Conservation (phyloP, 1,140 invertebrate species). For the Antheraea pernyi region DNA sequence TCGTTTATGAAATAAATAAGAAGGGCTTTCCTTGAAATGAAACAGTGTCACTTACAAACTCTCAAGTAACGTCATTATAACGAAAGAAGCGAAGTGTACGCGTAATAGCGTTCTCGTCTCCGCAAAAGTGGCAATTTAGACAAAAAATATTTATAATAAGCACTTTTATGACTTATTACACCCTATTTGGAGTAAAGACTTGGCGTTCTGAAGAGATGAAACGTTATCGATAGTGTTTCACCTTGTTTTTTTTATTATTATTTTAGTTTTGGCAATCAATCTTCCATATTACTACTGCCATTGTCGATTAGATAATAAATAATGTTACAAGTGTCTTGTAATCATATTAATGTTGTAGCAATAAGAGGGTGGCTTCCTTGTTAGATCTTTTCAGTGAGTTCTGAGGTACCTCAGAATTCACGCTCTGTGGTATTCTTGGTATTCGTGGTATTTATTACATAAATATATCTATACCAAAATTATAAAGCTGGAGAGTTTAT, state of each 20-base stretch:
- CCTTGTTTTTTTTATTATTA: background rate
- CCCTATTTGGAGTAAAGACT: background rate
- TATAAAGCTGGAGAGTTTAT: no score
- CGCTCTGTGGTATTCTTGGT: no score
- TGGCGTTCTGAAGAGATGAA: background rate
- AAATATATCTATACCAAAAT: no score
- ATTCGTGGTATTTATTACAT: no score
- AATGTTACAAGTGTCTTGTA: no score
- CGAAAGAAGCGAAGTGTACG: slow-evolving; percentile 22
- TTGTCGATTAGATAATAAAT: no score
- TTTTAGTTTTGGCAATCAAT: no score
- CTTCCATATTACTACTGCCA: no score
- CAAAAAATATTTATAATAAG: slow-evolving; percentile 19
- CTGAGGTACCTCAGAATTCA: no score
- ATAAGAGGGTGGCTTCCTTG: no score
- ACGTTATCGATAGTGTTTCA: background rate
- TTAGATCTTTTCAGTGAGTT: no score
- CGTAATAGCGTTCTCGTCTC: slow-evolving; percentile 24
- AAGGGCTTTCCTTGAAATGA: background rate
- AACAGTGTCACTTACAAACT: slow-evolving; percentile 28
- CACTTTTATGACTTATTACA: slow-evolving; percentile 14
- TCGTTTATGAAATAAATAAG: background rate
- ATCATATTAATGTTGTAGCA: no score
- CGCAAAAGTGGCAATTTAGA: slow-evolving; percentile 26
- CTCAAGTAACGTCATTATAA: slow-evolving; percentile 31